Percentiles rank a stretch among this genome's conserved stretches.
Conservation (phyloP, 2,888 invertebrate genomes). For the Rhingia campestris region DNA sequence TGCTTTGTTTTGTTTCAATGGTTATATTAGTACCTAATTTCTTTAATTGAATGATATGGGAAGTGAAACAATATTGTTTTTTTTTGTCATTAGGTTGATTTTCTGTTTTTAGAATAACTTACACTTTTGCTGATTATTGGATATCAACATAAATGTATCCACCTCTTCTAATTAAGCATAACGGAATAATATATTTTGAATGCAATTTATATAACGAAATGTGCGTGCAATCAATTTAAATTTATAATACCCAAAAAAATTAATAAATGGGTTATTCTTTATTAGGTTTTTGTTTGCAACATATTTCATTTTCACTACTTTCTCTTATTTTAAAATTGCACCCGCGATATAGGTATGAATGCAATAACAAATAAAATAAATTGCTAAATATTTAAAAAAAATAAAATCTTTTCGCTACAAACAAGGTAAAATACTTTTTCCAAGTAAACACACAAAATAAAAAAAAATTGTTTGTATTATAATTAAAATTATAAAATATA, state of each 20-base stretch:
- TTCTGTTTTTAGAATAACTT: too few relatives aligned
- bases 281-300: not conserved
- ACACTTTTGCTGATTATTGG: too few relatives aligned
- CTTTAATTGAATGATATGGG: conserved; percentile 6
- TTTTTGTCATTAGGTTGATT: too few relatives aligned
- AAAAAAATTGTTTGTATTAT: conserved; percentile 75
- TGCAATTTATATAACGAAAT: conserved; percentile 2
- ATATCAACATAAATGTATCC: too few relatives aligned
- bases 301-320: conserved; percentile 6
- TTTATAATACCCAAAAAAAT: conserved; percentile 17
- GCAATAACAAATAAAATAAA: conserved; percentile 41
- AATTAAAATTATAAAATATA: conserved; percentile 76
- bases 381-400: conserved; percentile 1
- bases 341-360: conserved; percentile 43
- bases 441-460: conserved; percentile 76
- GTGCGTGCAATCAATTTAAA: conserved; percentile 47
- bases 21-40: conserved; percentile 4
- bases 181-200: too few relatives aligned
- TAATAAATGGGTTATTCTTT: conserved; percentile 35
- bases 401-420: conserved; percentile 46
- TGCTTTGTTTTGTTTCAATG: conserved; percentile 9
- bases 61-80: conserved; percentile 15
- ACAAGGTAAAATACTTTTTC: conserved; percentile 27
- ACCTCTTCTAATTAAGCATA: too few relatives aligned
- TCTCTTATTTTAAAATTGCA: conserved; percentile 37